These are phyloP conservation scores for Thalassarche chlororhynchos DNA, from an alignment of 2,113 vertebrate genomes.

Conservation along the genomic window DNA sequence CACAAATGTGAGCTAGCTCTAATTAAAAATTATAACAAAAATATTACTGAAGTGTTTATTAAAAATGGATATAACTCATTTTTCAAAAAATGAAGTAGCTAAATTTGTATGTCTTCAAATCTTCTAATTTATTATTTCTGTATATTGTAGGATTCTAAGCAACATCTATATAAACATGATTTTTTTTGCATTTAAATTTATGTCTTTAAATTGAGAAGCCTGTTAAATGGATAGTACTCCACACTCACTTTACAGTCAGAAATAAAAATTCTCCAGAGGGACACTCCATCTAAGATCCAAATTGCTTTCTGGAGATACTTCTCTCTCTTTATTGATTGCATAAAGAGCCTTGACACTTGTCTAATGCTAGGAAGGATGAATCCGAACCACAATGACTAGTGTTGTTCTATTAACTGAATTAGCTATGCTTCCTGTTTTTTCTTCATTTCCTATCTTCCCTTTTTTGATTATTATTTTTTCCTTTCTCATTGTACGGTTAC, in stretches of 20 bases:
- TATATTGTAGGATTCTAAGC: not conserved
- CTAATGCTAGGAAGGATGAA: not conserved
- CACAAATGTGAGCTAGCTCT: not conserved
- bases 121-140: not conserved
- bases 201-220: not conserved
- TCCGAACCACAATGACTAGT: not conserved
- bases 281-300: not conserved
- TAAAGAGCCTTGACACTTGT: not conserved
- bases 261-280: not conserved
- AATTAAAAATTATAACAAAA: not conserved
- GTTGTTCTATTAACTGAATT: not conserved
- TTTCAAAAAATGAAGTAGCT: not conserved
- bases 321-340: not conserved
- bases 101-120: not conserved
- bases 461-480: not conserved
- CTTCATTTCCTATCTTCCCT: not conserved
- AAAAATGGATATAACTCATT: not conserved
- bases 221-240: not conserved
- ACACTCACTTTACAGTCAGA: not conserved
- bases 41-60: not conserved
- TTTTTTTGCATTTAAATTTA: not conserved
- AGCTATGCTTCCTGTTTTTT: not conserved
- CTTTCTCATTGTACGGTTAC: not conserved
- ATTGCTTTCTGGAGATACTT: not conserved
- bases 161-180: not conserved